Base-by-base conservation (phyloP, 2,113 vertebrate species). In the Takifugu bimaculatus region DNA sequence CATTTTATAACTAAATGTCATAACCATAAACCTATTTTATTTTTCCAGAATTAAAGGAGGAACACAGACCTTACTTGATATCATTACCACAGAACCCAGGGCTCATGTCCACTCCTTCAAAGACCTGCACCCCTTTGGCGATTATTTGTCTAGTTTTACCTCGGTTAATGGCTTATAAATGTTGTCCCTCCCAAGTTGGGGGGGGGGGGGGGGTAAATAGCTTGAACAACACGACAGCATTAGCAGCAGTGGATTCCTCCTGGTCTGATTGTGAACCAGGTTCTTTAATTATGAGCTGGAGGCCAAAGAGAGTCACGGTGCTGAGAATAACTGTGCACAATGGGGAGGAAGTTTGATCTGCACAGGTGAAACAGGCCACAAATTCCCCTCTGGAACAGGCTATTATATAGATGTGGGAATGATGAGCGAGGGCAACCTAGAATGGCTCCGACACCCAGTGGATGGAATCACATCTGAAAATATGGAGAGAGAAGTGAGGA, bases 231-330 rank as follows among this genome's bases (percentile, higher is more conserved):
- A 39, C 35, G 7, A 44, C 35, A 26, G 13, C 43, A 42, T 42
- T 29, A 60, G 47, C 62, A 14, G 52, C 50, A 71, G 25, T 28
- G 63, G 68, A 51, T 14, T 48, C 66, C 25, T 6, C 14, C 2
- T 54, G 25, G 32, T 26, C 59, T 72, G 53, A 53, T 35, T 61
- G 60, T 70, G 60, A 78, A 69, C 51, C 10, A 50, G 27, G 28
- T 29, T 26, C 39, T 70, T 73, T 79, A 74, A 80, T 82, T 77
- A 71, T 29, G 28, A 61, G 59, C 49, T 60, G 26, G 5, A 52
- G 60, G 74, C n/a, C 52, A 54, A 63, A 39, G 25, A 57, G 67
- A 76, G 61, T 63, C 60, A 59, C 47, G 12, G 4, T 66, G 59
- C 45, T 59, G 26, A 76, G 55, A 75, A 70, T 50, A 73, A 59